phyloP scores from a whole-genome alignment of 2,888 invertebrate genomes.

The Balanococcus diminutus region DNA sequence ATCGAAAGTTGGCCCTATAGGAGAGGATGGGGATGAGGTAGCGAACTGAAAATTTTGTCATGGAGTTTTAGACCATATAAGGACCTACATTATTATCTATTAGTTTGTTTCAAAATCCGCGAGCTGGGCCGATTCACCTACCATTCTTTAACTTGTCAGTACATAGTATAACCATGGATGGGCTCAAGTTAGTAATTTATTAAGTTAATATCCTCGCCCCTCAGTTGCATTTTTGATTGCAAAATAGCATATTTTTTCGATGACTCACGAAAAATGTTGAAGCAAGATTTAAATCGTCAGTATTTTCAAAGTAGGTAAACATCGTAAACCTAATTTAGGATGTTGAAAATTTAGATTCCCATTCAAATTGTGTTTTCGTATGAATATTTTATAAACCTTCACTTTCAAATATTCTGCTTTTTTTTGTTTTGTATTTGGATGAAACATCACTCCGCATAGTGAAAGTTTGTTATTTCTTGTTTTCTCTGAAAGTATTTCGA shows the following conservation, averaged over 20 bases:
- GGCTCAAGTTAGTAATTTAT: too few relatives aligned
- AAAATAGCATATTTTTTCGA: background rate
- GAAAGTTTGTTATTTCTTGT: background rate
- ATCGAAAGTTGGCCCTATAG: too few relatives aligned
- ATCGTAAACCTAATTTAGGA: background rate
- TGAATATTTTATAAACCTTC: slow-evolving; percentile 14
- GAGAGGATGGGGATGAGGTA: too few relatives aligned
- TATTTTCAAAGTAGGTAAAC: background rate
- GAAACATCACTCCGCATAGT: background rate
- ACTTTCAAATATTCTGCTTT: background rate
- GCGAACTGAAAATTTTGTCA: too few relatives aligned
- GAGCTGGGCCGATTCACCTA: too few relatives aligned
- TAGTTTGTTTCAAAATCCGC: too few relatives aligned
- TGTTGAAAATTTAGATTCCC: slow-evolving; percentile 3
- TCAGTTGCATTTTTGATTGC: background rate
- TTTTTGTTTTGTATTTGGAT: background rate
- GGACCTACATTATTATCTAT: too few relatives aligned
- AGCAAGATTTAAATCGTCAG: background rate
- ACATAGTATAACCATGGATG: too few relatives aligned
- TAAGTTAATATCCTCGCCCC: too few relatives aligned
- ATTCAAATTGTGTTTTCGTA: slow-evolving; percentile 25
- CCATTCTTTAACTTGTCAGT: too few relatives aligned
- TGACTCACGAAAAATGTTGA: background rate
- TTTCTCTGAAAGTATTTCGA: too few relatives aligned
- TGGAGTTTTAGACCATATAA: too few relatives aligned